phyloP scores from a whole-genome alignment of 2,888 invertebrate species.

The Polydesmus complanatus region DNA sequence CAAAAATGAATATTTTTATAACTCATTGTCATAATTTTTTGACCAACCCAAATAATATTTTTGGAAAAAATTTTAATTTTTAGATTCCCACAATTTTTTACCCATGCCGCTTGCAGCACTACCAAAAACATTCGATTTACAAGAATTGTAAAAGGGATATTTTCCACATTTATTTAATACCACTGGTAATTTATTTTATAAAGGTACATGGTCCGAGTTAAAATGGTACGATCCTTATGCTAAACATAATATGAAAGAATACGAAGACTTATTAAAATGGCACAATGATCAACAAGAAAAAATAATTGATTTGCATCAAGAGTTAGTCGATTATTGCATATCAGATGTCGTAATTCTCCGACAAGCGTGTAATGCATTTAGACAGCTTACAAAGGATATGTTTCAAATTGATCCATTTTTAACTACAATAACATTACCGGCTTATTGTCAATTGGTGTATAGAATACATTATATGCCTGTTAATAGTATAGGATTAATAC shows the following conservation, averaged over 20 bases:
- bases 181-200: not conserved
- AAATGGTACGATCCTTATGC: not conserved
- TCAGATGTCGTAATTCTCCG: constrained; percentile 19
- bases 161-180: not conserved
- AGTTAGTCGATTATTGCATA: constrained; percentile 20
- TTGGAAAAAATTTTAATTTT: not conserved
- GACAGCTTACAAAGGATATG: not conserved
- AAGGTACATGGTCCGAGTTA: not conserved
- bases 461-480: constrained; percentile 14
- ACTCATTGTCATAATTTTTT: not conserved
- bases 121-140: not conserved
- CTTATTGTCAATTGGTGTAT: constrained; percentile 18
- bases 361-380: constrained; percentile 14
- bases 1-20: not conserved
- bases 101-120: not conserved
- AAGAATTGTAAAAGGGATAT: not conserved
- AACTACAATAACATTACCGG: constrained; percentile 18
- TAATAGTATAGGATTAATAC: constrained; percentile 18
- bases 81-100: not conserved
- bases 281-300: not conserved
- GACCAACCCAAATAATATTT: not conserved
- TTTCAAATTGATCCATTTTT: constrained; percentile 18
- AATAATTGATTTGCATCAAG: constrained; percentile 20
- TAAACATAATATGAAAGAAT: not conserved
- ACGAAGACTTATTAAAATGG: not conserved